A percentile compares a stretch with the other conserved stretches of the same genome.
phyloP scores from a whole-genome alignment of 2,113 vertebrate genomes.

The Uria lomvia region DNA sequence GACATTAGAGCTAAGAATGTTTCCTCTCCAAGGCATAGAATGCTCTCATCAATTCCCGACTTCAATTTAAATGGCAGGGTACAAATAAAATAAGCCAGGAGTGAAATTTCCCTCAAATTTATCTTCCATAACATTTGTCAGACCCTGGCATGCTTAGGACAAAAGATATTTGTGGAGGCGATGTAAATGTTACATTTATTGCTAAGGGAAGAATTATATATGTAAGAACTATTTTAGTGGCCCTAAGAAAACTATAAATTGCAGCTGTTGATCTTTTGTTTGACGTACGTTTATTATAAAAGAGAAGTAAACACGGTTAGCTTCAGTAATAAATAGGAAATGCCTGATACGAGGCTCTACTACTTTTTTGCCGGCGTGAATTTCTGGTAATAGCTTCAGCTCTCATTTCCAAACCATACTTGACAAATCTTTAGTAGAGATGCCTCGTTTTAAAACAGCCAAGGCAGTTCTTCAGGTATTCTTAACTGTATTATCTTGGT shows the following conservation, averaged over 20 bases:
- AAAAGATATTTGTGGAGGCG: background rate
- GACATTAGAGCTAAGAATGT: background rate
- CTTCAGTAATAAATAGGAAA: background rate
- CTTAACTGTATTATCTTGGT: background rate
- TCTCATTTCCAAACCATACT: background rate
- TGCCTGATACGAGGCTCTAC: background rate
- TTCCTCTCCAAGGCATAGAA: slow-evolving; percentile 23
- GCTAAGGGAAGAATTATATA: background rate
- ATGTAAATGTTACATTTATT: background rate
- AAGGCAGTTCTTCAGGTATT: background rate
- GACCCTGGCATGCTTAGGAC: background rate
- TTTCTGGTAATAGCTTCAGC: background rate
- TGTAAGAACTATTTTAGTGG: background rate
- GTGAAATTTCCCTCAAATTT: background rate
- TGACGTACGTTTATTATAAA: background rate
- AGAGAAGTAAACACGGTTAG: background rate
- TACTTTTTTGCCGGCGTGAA: background rate
- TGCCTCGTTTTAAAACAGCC: background rate
- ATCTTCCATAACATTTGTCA: background rate
- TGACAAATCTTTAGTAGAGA: background rate
- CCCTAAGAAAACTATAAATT: slow-evolving; percentile 2
- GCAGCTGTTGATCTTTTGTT: background rate
- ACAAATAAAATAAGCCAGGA: slow-evolving; percentile 22
- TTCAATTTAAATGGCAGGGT: background rate
- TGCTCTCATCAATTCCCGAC: background rate